Evolutionary conservation across 1,140 invertebrate genomes (phyloP).

Genomic region (Bombus soroeensis): DNA sequence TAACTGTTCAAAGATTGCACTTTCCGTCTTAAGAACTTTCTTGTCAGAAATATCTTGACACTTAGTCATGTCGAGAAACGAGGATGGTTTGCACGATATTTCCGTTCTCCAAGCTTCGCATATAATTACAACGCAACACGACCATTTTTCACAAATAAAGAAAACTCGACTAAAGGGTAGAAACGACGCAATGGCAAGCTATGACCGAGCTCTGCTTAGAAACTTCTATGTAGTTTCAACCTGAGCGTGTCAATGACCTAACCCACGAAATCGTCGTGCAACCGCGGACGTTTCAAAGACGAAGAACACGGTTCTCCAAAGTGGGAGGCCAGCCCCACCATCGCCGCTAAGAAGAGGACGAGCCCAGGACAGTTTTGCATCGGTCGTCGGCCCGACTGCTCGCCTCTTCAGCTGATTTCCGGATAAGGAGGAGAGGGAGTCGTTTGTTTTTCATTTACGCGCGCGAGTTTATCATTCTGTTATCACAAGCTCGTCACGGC

Average conservation of each 20-base stretch:
- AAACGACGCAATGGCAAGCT: too few species aligned
- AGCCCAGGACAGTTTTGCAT: slow-evolving; percentile 40
- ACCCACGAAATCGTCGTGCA: not conserved
- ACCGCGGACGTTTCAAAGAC: too few species aligned
- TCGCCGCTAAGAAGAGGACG: slow-evolving; percentile 18
- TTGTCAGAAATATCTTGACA: too few species aligned
- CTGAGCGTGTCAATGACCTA: not conserved
- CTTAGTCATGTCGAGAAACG: too few species aligned
- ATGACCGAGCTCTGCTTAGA: not conserved
- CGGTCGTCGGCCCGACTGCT: slow-evolving; percentile 6
- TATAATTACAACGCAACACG: too few species aligned
- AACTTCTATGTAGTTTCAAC: not conserved
- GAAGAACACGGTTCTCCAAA: slow-evolving; percentile 4
- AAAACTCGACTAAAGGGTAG: not conserved
- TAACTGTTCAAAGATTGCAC: too few species aligned
- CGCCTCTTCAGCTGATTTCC: not conserved
- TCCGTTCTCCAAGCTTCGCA: not conserved
- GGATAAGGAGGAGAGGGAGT: too few species aligned
- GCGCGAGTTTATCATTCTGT: not conserved
- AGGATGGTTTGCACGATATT: too few species aligned
- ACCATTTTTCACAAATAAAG: too few species aligned
- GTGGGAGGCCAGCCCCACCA: slow-evolving; percentile 51
- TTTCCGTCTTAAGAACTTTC: too few species aligned
- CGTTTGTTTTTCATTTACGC: not conserved
- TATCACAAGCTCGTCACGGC: not conserved